Base-by-base conservation (phyloP, 30 jellyfish, hydroid and myxozoan genomes). In the Hydractinia echinata region DNA sequence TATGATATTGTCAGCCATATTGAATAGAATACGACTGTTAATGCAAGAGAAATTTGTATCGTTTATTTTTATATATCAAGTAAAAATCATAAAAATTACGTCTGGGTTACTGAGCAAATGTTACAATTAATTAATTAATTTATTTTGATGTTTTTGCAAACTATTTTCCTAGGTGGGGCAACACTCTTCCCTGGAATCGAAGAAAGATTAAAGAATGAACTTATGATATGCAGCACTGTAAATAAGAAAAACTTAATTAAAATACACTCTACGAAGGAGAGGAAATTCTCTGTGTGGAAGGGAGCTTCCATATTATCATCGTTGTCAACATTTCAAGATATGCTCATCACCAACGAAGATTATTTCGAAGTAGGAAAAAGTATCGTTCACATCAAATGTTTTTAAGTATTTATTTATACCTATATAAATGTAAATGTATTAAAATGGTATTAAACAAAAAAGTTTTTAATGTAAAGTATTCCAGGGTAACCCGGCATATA, bases 251-350 rank as follows among this genome's bases (percentile, higher is more conserved):
- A 70, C 49, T 79, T n/a, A 76, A 82, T 87, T 13, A 85, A 85
- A 50, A 83, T 90, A 4, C 84, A 53, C 19, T 83, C 87, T 44
- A 61, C 81, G 51, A 64, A 81, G 20, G 82, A 78, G 39, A 68
- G 98, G 13, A 83, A 77, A 61, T 79, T n/a, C 76, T 74, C 88
- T 21, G 99, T 89, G n/a, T 94, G 99, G 99, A 61, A 89, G 51
- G 99, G 99, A 16, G 99, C 96, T 16, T 88, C 94, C 44, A 89
- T 87, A 18, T 81, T 94, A 53, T 90, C 96, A 4, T 61, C 85
- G 10, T 53, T 94, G 81, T 64, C 96, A 55, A 15, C 97, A 8
- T 87, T 94, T 64, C 20, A 72, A 4, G 66, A 73, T 8, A 88
- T 88, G 96, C 86, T 88, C 92, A 88, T 94, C 10, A 66, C 87